Conservation (phyloP, 2,888 invertebrate genomes). For the Pyrocoelia pectoralis region DNA sequence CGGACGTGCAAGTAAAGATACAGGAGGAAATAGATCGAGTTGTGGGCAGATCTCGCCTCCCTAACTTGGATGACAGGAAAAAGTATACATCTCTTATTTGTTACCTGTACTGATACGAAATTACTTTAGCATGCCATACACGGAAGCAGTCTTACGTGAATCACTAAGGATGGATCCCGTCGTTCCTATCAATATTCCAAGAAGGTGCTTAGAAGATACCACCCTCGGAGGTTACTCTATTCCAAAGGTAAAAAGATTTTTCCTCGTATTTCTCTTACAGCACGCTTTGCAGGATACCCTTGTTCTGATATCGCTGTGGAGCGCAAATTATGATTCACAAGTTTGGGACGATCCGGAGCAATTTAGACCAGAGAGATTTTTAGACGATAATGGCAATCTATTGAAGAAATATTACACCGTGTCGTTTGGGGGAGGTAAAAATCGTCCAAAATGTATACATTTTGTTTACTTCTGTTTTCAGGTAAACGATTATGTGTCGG, state of each 20-base stretch:
- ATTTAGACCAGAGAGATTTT: conserved; percentile 73
- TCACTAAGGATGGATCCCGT: conserved; percentile 53
- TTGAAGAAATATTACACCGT: conserved; percentile 67
- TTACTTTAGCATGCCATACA: conserved; percentile 58
- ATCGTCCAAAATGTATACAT: neutral
- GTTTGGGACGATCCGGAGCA: conserved; percentile 72
- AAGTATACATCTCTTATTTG: conserved; percentile 55
- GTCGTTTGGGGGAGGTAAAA: conserved; percentile 72
- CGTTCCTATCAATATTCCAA: conserved; percentile 55
- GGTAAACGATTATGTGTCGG: conserved; percentile 75
- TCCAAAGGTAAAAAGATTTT: conserved; percentile 68
- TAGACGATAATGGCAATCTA: conserved; percentile 65
- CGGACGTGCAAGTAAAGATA: conserved; percentile 65
- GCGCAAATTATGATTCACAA: conserved; percentile 64
- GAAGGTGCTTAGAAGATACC: conserved; percentile 72
- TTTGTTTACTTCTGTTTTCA: conserved; percentile 43
- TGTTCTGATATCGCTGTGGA: conserved; percentile 56
- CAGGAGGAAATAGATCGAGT: conserved; percentile 70
- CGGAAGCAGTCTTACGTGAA: conserved; percentile 59
- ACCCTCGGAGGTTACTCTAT: conserved; percentile 72
- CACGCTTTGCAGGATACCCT: conserved; percentile 33
- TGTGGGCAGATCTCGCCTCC: conserved; percentile 67
- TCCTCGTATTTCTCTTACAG: neutral
- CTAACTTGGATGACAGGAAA: conserved; percentile 67
- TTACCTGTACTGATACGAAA: too few relatives aligned